Conservation (phyloP, 2,888 invertebrate genomes). For the Penaeus monodon region DNA sequence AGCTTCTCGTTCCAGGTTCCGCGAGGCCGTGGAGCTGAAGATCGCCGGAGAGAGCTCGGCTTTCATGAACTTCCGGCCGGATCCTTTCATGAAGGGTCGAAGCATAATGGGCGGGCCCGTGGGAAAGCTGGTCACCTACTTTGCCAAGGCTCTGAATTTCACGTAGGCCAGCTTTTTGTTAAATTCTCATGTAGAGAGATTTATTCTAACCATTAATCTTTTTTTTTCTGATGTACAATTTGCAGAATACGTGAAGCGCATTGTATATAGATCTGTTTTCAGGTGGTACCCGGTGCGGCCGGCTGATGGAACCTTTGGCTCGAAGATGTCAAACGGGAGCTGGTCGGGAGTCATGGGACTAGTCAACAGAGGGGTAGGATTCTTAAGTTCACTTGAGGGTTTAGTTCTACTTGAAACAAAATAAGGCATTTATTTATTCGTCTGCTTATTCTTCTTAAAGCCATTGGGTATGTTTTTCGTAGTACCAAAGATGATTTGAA, state of each 20-base stretch:
- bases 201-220: too few species aligned
- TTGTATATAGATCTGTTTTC: background rate
- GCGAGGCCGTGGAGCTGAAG: too few species aligned
- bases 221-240: too few species aligned
- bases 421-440: background rate
- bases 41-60: too few species aligned
- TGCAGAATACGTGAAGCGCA: too few species aligned
- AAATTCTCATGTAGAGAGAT: background rate
- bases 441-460: too few species aligned
- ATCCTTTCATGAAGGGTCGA: background rate
- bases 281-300: slow-evolving; percentile 22
- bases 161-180: slow-evolving; percentile 1
- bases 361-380: slow-evolving; percentile 14
- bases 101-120: slow-evolving; percentile 9
- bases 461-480: too few species aligned
- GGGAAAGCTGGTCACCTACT: slow-evolving; percentile 10
- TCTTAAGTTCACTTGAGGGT: background rate
- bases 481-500: too few species aligned
- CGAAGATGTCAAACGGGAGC: slow-evolving; percentile 22
- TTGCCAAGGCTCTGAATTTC: slow-evolving; percentile 27
- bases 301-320: slow-evolving; percentile 11
- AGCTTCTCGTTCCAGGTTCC: too few species aligned
- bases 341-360: slow-evolving; percentile 36
- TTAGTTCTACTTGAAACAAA: background rate
- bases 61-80: too few species aligned